These are phyloP conservation scores for Listrodromus nycthemerus DNA, from an alignment of 2,888 invertebrate genomes.

Conservation along the genomic window DNA sequence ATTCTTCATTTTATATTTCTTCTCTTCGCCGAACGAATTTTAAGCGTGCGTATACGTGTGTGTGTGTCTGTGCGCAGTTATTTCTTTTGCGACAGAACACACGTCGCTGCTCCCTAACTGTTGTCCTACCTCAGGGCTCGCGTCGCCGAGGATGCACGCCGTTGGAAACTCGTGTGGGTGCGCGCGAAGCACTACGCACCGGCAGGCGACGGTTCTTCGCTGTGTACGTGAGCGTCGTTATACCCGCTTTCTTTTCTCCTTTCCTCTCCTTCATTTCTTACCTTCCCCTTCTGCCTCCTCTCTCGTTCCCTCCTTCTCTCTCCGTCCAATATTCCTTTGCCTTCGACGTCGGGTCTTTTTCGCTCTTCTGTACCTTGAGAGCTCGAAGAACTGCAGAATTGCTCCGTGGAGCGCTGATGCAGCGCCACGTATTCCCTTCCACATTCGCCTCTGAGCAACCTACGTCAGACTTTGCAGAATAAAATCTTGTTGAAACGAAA, in stretches of 20 bases:
- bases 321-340: not conserved
- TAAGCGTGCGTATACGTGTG: not conserved
- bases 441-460: not conserved
- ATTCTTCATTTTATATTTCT: slow-evolving; percentile 7
- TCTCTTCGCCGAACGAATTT: slow-evolving; percentile 37
- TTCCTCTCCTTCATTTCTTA: slow-evolving; percentile 41
- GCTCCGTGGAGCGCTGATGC: slow-evolving; percentile 29
- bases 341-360: slow-evolving; percentile 30
- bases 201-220: slow-evolving; percentile 9
- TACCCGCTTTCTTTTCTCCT: slow-evolving; percentile 30
- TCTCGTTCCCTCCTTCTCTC: slow-evolving; percentile 23
- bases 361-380: slow-evolving; percentile 36
- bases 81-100: slow-evolving; percentile 45
- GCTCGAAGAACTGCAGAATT: slow-evolving; percentile 17
- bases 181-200: slow-evolving; percentile 51
- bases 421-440: slow-evolving; percentile 56
- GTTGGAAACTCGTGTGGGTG: slow-evolving; percentile 41
- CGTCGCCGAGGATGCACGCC: slow-evolving; percentile 33
- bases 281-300: slow-evolving; percentile 11
- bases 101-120: slow-evolving; percentile 36
- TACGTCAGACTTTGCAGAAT: not conserved
- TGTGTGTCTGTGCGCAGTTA: not conserved
- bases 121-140: slow-evolving; percentile 27
- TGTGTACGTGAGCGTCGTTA: slow-evolving; percentile 61
- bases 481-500: not conserved